Evolutionary conservation across 2,888 invertebrate species (phyloP).

Genomic region (Rosalia funebris): DNA sequence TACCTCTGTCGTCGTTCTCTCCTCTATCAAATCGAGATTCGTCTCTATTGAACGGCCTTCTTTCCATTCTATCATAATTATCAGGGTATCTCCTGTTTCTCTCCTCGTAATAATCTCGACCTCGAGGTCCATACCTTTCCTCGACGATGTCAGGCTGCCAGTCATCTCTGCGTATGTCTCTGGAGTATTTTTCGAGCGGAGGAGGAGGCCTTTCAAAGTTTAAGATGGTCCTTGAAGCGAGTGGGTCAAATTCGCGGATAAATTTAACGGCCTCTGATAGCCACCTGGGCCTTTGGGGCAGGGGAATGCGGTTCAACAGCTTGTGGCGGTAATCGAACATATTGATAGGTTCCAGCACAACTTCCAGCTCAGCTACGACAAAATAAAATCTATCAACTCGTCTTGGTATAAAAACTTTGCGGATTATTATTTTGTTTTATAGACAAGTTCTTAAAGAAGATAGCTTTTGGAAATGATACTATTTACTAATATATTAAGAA

Average conservation of each 20-base stretch:
- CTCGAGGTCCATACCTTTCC: background rate
- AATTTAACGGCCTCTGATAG: conserved; percentile 54
- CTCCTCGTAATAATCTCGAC: conserved; percentile 3
- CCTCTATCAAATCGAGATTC: conserved; percentile 7
- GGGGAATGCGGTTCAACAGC: conserved; percentile 64
- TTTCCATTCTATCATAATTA: conserved; percentile 6
- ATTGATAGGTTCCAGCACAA: conserved; percentile 72
- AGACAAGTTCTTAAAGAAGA: too few species aligned
- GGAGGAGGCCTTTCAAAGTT: conserved; percentile 19
- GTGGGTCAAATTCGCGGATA: conserved; percentile 59
- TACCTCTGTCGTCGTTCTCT: conserved; percentile 1
- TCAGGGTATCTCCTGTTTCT: conserved; percentile 3
- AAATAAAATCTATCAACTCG: too few species aligned
- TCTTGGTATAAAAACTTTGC: too few species aligned
- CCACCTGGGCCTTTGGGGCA: conserved; percentile 61
- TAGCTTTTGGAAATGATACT: too few species aligned
- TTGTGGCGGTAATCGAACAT: conserved; percentile 79
- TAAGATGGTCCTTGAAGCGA: conserved; percentile 31
- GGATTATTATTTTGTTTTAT: too few species aligned
- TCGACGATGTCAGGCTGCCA: conserved; percentile 23
- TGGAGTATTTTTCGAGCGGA: conserved; percentile 41
- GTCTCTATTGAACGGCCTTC: conserved; percentile 1
- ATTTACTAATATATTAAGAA: too few species aligned
- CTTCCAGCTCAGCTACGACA: conserved; percentile 56
- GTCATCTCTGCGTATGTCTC: conserved; percentile 27